Conservation (phyloP, 53 echinoderm and acorn worm species). For the Paracentrotus lividus region DNA sequence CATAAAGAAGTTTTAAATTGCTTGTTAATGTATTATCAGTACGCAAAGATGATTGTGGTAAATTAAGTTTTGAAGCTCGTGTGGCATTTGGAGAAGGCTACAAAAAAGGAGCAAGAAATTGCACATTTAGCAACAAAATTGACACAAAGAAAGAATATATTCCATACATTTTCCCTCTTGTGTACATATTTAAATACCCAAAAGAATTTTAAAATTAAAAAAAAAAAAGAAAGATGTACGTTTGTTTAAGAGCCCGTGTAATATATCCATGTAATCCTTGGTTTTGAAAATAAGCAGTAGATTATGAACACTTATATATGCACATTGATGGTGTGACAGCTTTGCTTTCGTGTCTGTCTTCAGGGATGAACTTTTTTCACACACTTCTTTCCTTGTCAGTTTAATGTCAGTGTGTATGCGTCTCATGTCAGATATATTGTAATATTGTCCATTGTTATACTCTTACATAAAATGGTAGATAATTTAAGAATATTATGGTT, state of each 20-base stretch:
- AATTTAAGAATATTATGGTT: background rate
- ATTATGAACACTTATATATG: constrained; percentile 33
- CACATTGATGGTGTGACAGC: constrained; percentile 50
- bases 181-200: background rate
- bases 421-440: constrained; percentile 21
- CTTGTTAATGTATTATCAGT: constrained; percentile 20
- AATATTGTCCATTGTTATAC: background rate
- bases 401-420: background rate
- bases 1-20: too few species aligned
- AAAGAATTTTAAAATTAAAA: too few species aligned
- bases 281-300: constrained; percentile 24
- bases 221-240: background rate
- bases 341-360: background rate
- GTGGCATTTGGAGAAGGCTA: background rate
- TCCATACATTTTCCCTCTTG: background rate
- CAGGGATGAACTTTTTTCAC: constrained; percentile 36
- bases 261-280: constrained; percentile 20
- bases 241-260: constrained; percentile 7
- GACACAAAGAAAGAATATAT: background rate
- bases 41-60: background rate
- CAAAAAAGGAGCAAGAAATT: background rate
- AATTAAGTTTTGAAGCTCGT: background rate
- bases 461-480: background rate
- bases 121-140: background rate
- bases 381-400: constrained; percentile 17